phyloP scores from a whole-genome alignment of 2,888 invertebrate genomes.

The Eupithecia exiguata region DNA sequence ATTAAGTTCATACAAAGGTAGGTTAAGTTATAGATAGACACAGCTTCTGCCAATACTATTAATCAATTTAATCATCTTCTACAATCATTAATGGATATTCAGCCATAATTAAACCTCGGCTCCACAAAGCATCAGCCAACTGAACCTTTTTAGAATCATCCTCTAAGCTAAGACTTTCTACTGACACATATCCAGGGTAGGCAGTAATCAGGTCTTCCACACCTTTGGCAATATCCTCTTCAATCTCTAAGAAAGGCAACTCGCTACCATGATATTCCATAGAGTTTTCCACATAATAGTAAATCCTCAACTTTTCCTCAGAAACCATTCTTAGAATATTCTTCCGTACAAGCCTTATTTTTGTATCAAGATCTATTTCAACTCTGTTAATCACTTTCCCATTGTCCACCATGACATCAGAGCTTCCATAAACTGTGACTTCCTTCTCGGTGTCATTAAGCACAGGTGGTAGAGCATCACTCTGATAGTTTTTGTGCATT shows the following conservation, averaged over 20 bases:
- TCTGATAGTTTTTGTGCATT: constrained; percentile 92
- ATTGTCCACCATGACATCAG: constrained; percentile 85
- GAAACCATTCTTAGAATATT: constrained; percentile 85
- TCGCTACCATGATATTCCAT: constrained; percentile 93
- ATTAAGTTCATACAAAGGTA: not conserved
- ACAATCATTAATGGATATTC: constrained; percentile 83
- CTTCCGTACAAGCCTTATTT: constrained; percentile 83
- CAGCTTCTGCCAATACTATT: not conserved
- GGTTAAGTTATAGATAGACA: not conserved
- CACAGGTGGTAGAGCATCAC: constrained; percentile 94
- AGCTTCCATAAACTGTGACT: constrained; percentile 89
- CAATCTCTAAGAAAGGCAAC: constrained; percentile 87
- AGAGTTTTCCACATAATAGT: constrained; percentile 93
- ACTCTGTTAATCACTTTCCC: constrained; percentile 86
- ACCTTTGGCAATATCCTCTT: constrained; percentile 86
- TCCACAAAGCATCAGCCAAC: constrained; percentile 90
- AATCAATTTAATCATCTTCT: constrained; percentile 66
- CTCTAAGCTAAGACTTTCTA: constrained; percentile 88
- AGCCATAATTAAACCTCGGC: constrained; percentile 91
- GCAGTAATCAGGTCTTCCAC: constrained; percentile 87
- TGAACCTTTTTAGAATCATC: constrained; percentile 86
- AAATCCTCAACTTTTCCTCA: constrained; percentile 87
- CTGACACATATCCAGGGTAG: constrained; percentile 90
- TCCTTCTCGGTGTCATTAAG: constrained; percentile 86
- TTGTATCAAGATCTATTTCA: constrained; percentile 86